phyloP scores from a whole-genome alignment of 2,888 invertebrate species.

The Diarsia brunnea region DNA sequence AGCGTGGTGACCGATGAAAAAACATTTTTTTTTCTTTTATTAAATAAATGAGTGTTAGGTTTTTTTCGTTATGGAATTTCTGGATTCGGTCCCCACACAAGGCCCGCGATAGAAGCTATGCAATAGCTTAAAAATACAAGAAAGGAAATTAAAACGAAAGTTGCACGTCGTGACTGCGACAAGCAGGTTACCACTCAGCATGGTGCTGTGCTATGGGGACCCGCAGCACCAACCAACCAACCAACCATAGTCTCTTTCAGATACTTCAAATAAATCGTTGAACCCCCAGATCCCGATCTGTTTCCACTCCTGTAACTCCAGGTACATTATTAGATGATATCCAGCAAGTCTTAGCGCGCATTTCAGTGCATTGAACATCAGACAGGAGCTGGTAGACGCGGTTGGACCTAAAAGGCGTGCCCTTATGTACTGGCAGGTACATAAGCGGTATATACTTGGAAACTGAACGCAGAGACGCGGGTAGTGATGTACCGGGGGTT shows the following conservation, averaged over 20 bases:
- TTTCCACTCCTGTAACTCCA: not conserved
- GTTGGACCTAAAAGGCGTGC: constrained; percentile 83
- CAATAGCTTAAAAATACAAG: too few species aligned
- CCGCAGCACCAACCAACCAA: too few species aligned
- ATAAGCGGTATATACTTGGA: constrained; percentile 78
- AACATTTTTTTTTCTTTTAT: too few species aligned
- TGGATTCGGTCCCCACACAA: too few species aligned
- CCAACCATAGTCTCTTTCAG: not conserved
- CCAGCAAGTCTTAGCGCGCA: constrained; percentile 37
- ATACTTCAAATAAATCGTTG: not conserved
- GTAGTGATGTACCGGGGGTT: constrained; percentile 61
- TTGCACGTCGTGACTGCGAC: too few species aligned
- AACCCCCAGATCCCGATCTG: not conserved
- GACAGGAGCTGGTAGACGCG: constrained; percentile 70
- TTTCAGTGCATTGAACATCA: constrained; percentile 51
- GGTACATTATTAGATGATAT: constrained; percentile 44
- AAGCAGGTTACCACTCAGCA: too few species aligned
- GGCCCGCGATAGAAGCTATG: too few species aligned
- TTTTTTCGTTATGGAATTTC: too few species aligned
- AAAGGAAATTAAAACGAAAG: too few species aligned
- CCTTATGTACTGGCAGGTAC: constrained; percentile 81
- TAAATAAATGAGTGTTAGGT: too few species aligned
- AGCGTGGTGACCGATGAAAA: too few species aligned
- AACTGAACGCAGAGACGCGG: constrained; percentile 77
- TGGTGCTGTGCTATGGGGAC: too few species aligned